Base-by-base conservation (phyloP, 1,140 invertebrate genomes). In the Fopius arisanus region DNA sequence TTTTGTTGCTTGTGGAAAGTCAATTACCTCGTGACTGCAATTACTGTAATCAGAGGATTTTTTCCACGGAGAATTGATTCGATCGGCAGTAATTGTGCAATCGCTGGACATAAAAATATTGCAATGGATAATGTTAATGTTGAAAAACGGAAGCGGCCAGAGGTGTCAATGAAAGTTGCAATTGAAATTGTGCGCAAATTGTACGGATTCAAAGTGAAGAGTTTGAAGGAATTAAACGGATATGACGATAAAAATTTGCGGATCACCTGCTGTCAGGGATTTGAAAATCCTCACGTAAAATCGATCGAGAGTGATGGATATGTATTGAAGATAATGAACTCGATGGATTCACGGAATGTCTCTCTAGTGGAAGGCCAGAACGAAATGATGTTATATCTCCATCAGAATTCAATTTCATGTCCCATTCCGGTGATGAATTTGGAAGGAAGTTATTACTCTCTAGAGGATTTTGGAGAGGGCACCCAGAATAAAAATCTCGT, bases 211-310 rank as follows among this genome's bases (percentile, higher is more conserved):
- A 89, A 89, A 6, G 90, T 91, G 0, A 86, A 86, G n/a, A 89
- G 89, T 26, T 89, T 95, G 1, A 89, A 85, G 14, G 91, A 94
- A 80, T 82, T 96, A 0, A 92, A 94, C 73, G 91, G 92, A 10
- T 97, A 96, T 80, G 94, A 96, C 80, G 95, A 97, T 84, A 92
- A 90, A 79, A 96, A 96, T 85, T 96, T 91, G 79, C 89, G 82
- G 75, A 85, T 91, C 21, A 80, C 83, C 67, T 89, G 84, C 33
- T 2, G 86, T 90, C 40, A 83, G 85, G 0, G 88, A 90, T 68
- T 90, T 65, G 89, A 90, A 76, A 93, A 93, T 84, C 89, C 90
- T 0, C 77, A 92, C 5, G 89, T 92, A 29, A 84, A 86, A 0
- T 81, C 83, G 0, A 87, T 90, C 51, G 88, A 85, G 23, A 62